phyloP scores from a whole-genome alignment of 2,888 invertebrate species.

The Hydropsyche betteni region DNA sequence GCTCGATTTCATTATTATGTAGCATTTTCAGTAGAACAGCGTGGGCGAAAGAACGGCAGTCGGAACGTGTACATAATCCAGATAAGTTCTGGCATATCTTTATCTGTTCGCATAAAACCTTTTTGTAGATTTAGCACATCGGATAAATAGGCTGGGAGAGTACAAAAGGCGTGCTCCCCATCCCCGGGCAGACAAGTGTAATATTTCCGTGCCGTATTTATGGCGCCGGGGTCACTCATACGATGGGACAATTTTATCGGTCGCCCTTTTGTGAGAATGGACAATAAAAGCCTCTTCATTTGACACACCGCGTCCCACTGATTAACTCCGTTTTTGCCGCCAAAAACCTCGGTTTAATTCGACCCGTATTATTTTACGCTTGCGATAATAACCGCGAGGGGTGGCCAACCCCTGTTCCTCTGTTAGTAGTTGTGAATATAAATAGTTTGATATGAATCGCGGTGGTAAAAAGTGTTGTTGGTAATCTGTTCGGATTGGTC shows the following conservation, averaged over 20 bases:
- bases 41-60: not conserved
- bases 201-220: constrained; percentile 35
- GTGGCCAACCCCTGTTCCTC: not conserved
- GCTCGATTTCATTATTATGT: not conserved
- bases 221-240: constrained; percentile 18
- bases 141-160: constrained; percentile 31
- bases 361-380: constrained; percentile 11
- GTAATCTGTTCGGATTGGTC: no score
- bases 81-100: constrained; percentile 37
- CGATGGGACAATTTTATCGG: constrained; percentile 33
- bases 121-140: constrained; percentile 34
- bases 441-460: no score
- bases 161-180: constrained; percentile 16
- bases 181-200: constrained; percentile 22
- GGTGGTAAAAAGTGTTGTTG: no score
- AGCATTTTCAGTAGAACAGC: not conserved
- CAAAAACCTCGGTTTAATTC: constrained; percentile 14
- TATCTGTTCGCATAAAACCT: constrained; percentile 34
- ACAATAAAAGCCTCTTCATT: constrained; percentile 39
- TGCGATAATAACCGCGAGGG: constrained; percentile 6
- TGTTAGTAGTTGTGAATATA: no score
- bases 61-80: constrained; percentile 30
- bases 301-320: constrained; percentile 28
- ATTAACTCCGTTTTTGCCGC: constrained; percentile 37
- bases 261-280: constrained; percentile 37